Evolutionary conservation across 2,113 vertebrate genomes (phyloP), one percentile per base, ranked within the genome.

Genomic region (Caranx ignobilis): DNA sequence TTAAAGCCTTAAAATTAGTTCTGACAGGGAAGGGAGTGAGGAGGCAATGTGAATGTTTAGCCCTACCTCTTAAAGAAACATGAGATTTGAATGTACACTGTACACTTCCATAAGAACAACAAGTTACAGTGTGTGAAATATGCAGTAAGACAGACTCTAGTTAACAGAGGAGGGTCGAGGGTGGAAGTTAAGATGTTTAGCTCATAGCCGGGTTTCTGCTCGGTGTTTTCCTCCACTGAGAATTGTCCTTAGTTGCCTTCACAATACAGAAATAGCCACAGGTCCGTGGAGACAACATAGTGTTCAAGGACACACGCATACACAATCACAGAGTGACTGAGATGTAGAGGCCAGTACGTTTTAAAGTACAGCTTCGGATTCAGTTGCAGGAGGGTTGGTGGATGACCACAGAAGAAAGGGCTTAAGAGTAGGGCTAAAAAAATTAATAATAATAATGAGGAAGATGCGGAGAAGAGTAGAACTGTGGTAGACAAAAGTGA

Each of bases 261-360:
- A 64, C 11, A 26, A 54, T 32, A 64, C 70, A 64, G 32, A 74
- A 84, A 82, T 66, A 82, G 61, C 57, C 34, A 35, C 37, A 66
- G 10, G 39, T 39, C 47, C 52, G 16, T 18, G 13, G 32, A 82
- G 55, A 61, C 50, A 66, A 71, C 35, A 39, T 55, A 70, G 41
- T 7, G 4, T 15, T 62, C 13, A 70, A 35, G 18, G 21, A 10
- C 41, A 63, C 5, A 26, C 2, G 18, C 2, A 34, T 11, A 56
- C 11, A 21, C n/a, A 75, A 13, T 43, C 7, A 18, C 16, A 57
- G 6, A 26, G n/a, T 61, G 57, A 35, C 18, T 12, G 21, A 26
- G 31, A 70, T 60, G 21, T 43, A n/a, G 39, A 52, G 10, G 19
- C 7, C 19, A 41, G 19, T n/a, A 50, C 26, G 34, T 79, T 3